phyloP scores from a whole-genome alignment of 2,797 vertebrate genomes.

The Urosaurus nigricauda region DNA sequence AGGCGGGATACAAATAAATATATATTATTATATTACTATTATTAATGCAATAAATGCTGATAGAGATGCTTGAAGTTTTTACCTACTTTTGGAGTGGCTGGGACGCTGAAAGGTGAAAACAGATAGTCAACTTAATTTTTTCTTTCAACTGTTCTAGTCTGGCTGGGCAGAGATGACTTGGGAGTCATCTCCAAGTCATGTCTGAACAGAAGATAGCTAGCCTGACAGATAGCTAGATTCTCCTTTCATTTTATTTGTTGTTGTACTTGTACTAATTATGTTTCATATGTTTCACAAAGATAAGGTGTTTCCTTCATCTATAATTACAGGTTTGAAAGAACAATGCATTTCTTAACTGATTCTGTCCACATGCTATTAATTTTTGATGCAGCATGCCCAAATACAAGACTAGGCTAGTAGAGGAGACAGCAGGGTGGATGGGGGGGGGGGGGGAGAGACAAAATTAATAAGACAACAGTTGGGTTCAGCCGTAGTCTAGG shows the following conservation, averaged over 20 bases:
- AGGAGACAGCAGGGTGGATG: not conserved
- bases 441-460: not conserved
- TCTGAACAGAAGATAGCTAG: not conserved
- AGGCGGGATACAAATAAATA: no score
- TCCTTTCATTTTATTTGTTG: not conserved
- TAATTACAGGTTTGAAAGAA: not conserved
- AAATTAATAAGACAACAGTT: not conserved
- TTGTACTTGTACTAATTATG: not conserved
- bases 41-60: not conserved
- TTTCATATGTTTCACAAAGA: not conserved
- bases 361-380: not conserved
- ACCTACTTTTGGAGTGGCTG: not conserved
- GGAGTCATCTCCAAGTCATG: not conserved
- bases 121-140: not conserved
- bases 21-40: no score
- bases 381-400: not conserved
- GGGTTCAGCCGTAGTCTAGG: not conserved
- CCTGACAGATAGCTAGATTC: not conserved
- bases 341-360: not conserved
- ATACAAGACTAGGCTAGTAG: not conserved
- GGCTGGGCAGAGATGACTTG: no score
- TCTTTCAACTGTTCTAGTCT: not conserved
- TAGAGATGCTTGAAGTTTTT: not conserved
- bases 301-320: not conserved
- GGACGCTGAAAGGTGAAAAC: not conserved